Evolutionary conservation across 2,113 vertebrate species (phyloP), one percentile per base, ranked within the genome.

Genomic region (Dasyprocta punctata): DNA sequence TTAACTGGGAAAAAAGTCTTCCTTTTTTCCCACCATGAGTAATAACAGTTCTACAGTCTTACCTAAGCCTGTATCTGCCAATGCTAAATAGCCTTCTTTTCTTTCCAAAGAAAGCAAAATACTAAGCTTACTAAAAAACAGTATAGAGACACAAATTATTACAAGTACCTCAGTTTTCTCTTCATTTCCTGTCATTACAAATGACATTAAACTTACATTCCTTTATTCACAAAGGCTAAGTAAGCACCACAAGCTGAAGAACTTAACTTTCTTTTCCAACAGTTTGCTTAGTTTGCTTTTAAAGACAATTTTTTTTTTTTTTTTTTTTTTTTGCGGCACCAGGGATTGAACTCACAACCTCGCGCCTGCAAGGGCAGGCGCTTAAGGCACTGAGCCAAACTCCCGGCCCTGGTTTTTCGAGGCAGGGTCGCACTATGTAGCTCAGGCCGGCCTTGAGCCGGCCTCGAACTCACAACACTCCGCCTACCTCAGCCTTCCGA

Each of bases 11-110:
- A 97, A 67, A 49, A 77, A 86, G 20, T 5, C 73, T 1, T 81
- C 58, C 1, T n/a, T 84, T 63, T 82, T 36, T 41, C 24, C 24
- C 33, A 2, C 65, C 16, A 82, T 56, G 14, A 95, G 49, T 84
- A 95, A 56, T 85, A 97, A 84, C 5, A 95, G 67, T 56, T 84
- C 26, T 65, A 86, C 0, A 92, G 13, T 84, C 94, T 85, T 9
- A 82, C 26, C 49, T 89, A 97, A 83, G 69, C 83, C 49, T n/a
- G 88, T 28, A 87, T 89, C 52, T 88, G 71, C 58, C 77, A 96
- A 4, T 82, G 36, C 28, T 82, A 92, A 41, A 95, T 1, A 92
- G n/a, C 78, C 9, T 28, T 67, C 65, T 33, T 69, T 65, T 65
- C 63, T 65, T 65, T 65, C 13, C 33, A 65, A 65, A 75, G 12